Evolutionary conservation across 2,797 vertebrate genomes (phyloP), one percentile per base, ranked within the genome.

Genomic region (Phoxinus dragarum): DNA sequence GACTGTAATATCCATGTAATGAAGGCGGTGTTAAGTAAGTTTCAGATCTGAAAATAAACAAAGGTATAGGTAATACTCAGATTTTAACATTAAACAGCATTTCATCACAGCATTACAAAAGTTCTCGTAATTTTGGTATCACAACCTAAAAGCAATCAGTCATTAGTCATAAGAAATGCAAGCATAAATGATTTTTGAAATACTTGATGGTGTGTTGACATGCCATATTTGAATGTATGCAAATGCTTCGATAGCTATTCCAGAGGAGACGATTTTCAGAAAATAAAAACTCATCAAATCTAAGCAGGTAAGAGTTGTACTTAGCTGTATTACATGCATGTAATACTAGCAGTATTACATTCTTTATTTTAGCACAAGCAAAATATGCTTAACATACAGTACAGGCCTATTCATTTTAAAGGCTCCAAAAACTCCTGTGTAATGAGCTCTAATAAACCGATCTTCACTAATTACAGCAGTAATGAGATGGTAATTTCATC

Each of bases 401-500:
- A 93, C 86, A 91, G 90, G 72, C 73, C 23, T 90, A 90, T 92
- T 92, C 90, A 93, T 93, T 91, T 92, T 90, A 88, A 88, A 93
- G 94, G 84, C 92, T 91, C 95, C 93, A 88, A 92, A 94, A 93
- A 90, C 92, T 89, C 87, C 66, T 85, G 79, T 89, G 89, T 93
- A 95, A 95, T 94, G 90, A 93, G 93, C 91, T 92, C 93, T 91
- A 90, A 91, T 93, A 94, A 96, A 95, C 96, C 97, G 96, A 95
- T 96, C 96, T 95, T 96, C 96, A 96, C 94, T 97, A 97, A 98
- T 98, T 97, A 96, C 95, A 95, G 94, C 94, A 95, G 93, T 97
- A 97, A 98, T 96, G 95, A 98, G 94, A 97, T 96, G 96, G 91
- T 98, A 97, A 98, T 98, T 96, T 96, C 94, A 95, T 94, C 94